phyloP scores from a whole-genome alignment of 1,140 invertebrate species.

The Lepidurus couesii region DNA sequence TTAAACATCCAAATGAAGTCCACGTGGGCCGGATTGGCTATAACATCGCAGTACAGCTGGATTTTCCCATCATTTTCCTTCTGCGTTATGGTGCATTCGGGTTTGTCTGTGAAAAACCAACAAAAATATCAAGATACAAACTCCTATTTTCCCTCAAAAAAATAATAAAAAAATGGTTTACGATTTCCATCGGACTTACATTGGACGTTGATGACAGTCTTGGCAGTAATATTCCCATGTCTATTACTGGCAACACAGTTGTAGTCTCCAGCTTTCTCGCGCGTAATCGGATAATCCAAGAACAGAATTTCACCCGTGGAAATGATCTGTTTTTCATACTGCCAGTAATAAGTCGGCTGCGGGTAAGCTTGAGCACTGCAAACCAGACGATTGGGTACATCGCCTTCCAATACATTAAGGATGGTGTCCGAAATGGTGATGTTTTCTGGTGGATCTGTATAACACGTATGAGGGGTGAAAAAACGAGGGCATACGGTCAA shows the following conservation, averaged over 20 bases:
- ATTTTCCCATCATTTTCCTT: constrained; percentile 63
- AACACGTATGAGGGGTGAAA: neutral
- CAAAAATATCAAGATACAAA: neutral
- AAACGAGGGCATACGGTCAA: constrained; percentile 11
- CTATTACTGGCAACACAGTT: constrained; percentile 68
- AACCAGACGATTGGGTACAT: constrained; percentile 64
- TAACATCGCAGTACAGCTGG: constrained; percentile 69
- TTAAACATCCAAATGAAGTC: constrained; percentile 76
- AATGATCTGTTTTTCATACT: constrained; percentile 43
- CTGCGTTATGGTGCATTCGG: constrained; percentile 71
- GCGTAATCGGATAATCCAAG: constrained; percentile 54
- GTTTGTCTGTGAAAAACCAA: constrained; percentile 59
- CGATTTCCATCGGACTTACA: constrained; percentile 57
- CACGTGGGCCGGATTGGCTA: constrained; percentile 74
- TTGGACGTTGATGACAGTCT: constrained; percentile 65
- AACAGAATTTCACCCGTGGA: constrained; percentile 52
- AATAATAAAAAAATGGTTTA: neutral
- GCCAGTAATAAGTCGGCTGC: constrained; percentile 48
- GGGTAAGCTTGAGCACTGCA: constrained; percentile 71
- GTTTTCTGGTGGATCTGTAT: constrained; percentile 76
- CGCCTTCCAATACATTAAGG: constrained; percentile 69
- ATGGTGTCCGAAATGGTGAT: constrained; percentile 64
- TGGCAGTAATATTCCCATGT: constrained; percentile 60
- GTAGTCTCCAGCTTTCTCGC: constrained; percentile 62
- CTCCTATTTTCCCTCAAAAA: neutral